Evolutionary conservation across 2,888 invertebrate species (phyloP).

Genomic region (Coecobrya sp.): DNA sequence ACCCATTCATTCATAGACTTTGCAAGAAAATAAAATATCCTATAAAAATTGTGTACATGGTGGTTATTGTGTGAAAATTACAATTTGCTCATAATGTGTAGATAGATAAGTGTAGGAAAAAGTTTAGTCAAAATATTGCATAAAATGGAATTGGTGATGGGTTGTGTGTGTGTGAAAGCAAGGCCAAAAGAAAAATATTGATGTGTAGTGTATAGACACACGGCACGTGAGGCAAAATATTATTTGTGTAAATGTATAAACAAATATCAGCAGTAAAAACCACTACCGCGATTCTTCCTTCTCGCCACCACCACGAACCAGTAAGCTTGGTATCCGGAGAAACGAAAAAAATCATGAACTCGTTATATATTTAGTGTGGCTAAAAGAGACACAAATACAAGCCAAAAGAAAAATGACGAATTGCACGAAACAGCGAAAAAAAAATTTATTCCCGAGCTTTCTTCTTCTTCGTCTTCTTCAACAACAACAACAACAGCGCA

Average conservation of each 20-base stretch:
- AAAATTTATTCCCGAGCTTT: background rate
- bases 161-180: background rate
- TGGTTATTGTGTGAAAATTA: background rate
- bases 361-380: background rate
- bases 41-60: background rate
- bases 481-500: background rate
- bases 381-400: background rate
- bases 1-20: conserved; percentile 38
- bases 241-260: conserved; percentile 32
- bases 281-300: background rate
- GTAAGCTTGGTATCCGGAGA: background rate
- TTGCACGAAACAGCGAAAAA: conserved; percentile 53
- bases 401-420: conserved; percentile 77
- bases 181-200: background rate
- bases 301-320: no score
- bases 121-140: background rate
- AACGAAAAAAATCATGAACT: conserved; percentile 49
- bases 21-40: background rate
- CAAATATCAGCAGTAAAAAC: background rate
- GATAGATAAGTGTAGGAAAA: background rate
- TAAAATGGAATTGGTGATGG: background rate
- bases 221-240: background rate
- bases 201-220: background rate
- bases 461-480: no score
- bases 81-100: background rate